Evolutionary conservation across 2,888 invertebrate species (phyloP).

Genomic region (Plagodis pulveraria): DNA sequence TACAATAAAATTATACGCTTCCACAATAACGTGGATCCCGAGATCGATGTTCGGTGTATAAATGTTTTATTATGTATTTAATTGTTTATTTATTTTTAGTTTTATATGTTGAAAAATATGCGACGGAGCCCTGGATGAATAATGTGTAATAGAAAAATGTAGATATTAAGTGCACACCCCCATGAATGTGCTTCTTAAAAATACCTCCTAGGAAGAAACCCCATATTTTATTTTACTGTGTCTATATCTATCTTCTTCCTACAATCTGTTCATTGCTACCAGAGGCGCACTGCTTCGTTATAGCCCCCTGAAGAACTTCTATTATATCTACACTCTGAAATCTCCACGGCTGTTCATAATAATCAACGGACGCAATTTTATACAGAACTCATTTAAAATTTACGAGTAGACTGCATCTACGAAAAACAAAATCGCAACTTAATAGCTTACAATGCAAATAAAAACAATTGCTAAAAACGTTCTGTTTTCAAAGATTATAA

Average conservation of each 20-base stretch:
- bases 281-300: slow-evolving; percentile 79
- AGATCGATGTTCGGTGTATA: slow-evolving; percentile 67
- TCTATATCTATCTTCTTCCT: slow-evolving; percentile 66
- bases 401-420: too few relatives aligned
- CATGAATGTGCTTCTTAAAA: slow-evolving; percentile 83
- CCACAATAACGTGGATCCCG: slow-evolving; percentile 38
- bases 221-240: slow-evolving; percentile 67
- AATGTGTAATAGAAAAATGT: slow-evolving; percentile 50
- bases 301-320: slow-evolving; percentile 66
- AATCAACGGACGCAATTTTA: slow-evolving; percentile 60
- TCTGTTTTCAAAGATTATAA: slow-evolving; percentile 16
- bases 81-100: slow-evolving; percentile 47
- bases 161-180: slow-evolving; percentile 79
- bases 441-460: too few relatives aligned
- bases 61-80: slow-evolving; percentile 57
- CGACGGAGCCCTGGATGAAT: slow-evolving; percentile 79
- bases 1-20: slow-evolving; percentile 42
- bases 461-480: too few relatives aligned
- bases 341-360: slow-evolving; percentile 53
- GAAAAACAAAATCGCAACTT: too few relatives aligned
- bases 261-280: slow-evolving; percentile 71
- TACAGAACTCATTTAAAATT: slow-evolving; percentile 13
- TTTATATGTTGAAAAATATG: slow-evolving; percentile 51
- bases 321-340: slow-evolving; percentile 53
- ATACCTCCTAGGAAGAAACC: slow-evolving; percentile 66